Percentiles rank a stretch among this genome's conserved stretches.
Conservation (phyloP, 2,113 vertebrate genomes). For the Gallinago jamesoni region DNA sequence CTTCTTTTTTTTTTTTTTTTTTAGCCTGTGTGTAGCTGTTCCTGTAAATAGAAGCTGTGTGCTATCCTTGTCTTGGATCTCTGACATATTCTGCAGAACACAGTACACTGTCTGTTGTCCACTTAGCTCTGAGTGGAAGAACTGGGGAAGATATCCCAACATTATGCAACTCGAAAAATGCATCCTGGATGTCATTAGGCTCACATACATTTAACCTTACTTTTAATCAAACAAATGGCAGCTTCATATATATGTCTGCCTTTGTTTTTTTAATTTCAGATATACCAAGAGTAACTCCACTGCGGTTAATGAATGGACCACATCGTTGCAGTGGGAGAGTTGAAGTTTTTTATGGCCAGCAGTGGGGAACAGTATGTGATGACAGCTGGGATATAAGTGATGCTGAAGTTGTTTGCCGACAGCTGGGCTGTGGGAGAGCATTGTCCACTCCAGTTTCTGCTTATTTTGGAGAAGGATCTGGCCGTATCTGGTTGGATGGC, state of each 20-base stretch:
- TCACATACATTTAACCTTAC: not conserved
- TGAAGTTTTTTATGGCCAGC: slow-evolving; percentile 14
- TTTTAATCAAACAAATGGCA: not conserved
- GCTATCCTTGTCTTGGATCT: not conserved
- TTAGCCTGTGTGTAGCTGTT: not conserved
- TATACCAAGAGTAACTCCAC: not conserved
- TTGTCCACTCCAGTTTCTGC: not conserved
- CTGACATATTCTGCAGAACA: not conserved
- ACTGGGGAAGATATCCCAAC: not conserved
- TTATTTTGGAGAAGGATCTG: slow-evolving; percentile 2
- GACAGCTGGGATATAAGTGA: not conserved
- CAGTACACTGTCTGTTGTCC: not conserved
- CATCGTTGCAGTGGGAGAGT: slow-evolving; percentile 25
- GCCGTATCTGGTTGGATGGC: not conserved
- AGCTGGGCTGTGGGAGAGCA: slow-evolving; percentile 14
- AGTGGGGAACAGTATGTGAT: slow-evolving; percentile 19
- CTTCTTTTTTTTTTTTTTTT: not conserved
- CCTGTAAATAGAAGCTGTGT: not conserved
- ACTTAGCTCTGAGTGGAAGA: not conserved
- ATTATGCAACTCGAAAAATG: not conserved
- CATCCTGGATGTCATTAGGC: not conserved
- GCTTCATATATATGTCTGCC: not conserved
- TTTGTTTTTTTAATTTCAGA: not conserved
- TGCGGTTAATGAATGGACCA: not conserved
- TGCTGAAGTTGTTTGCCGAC: not conserved